Percentiles rank a stretch among this genome's conserved stretches.
phyloP scores from a whole-genome alignment of 2,797 vertebrate genomes.

The Chaetophractus vellerosus region DNA sequence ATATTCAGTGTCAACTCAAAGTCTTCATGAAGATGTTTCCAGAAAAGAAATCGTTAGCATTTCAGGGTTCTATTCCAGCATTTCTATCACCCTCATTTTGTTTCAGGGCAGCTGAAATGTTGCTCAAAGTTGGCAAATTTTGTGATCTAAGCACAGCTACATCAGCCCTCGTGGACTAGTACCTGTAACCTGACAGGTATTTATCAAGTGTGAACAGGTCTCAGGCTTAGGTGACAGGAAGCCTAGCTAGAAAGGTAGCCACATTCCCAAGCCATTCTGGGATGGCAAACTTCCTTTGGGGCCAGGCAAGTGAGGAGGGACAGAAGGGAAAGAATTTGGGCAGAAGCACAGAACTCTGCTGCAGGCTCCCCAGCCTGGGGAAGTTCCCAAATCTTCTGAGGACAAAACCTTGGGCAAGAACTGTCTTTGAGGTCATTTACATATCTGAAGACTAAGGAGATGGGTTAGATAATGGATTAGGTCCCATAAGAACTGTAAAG shows the following conservation, averaged over 20 bases:
- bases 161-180: not conserved
- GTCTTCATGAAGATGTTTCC: not conserved
- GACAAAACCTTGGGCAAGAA: constrained; percentile 16
- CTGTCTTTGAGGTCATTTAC: not conserved
- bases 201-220: not conserved
- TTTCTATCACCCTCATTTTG: not conserved
- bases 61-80: not conserved
- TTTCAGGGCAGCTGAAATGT: not conserved
- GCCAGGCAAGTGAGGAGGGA: not conserved
- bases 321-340: not conserved
- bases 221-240: not conserved
- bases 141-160: not conserved
- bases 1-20: not conserved
- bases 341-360: not conserved
- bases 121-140: not conserved
- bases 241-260: not conserved
- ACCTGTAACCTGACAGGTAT: not conserved
- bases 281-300: not conserved
- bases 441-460: not conserved
- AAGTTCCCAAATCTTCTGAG: not conserved
- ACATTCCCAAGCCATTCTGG: not conserved
- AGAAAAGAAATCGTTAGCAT: not conserved
- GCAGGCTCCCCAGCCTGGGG: not conserved
- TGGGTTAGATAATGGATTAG: not conserved
- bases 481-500: not conserved